Conservation (phyloP, 2,797 vertebrate genomes). For the Onychomys leucogaster region DNA sequence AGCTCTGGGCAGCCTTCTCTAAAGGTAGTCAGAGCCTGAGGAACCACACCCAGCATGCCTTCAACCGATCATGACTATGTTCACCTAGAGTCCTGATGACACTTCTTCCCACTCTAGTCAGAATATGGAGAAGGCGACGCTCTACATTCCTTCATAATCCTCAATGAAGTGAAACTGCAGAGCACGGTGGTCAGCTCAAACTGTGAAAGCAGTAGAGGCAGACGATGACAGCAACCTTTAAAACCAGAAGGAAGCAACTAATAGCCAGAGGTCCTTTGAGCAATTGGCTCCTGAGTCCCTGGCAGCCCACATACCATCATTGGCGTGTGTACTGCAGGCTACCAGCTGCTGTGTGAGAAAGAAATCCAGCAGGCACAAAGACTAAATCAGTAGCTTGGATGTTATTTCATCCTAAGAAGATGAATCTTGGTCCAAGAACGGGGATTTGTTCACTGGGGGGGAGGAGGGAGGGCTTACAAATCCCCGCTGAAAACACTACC, state of each 20-base stretch:
- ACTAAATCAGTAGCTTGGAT: neutral
- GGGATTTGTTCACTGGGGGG: neutral
- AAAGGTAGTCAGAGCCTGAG: neutral
- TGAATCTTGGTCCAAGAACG: neutral
- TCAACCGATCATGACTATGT: rapidly evolving
- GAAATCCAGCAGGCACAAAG: neutral
- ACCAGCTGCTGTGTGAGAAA: neutral
- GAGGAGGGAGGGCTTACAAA: slow-evolving; percentile 48
- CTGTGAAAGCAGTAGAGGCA: neutral
- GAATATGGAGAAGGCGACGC: neutral
- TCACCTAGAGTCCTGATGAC: neutral
- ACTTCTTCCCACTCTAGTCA: neutral
- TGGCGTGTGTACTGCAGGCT: neutral
- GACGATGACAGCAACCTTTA: neutral
- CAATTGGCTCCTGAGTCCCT: neutral
- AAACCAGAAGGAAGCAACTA: neutral
- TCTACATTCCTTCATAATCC: neutral
- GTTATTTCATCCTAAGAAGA: slow-evolving; percentile 36
- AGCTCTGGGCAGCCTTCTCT: neutral
- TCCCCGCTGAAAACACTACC: neutral
- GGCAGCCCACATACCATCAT: neutral
- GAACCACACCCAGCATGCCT: neutral
- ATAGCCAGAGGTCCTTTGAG: neutral
- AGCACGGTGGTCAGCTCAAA: neutral
- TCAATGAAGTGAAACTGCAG: neutral